phyloP scores from a whole-genome alignment of 1,140 invertebrate genomes.

The Drosophila willistoni region DNA sequence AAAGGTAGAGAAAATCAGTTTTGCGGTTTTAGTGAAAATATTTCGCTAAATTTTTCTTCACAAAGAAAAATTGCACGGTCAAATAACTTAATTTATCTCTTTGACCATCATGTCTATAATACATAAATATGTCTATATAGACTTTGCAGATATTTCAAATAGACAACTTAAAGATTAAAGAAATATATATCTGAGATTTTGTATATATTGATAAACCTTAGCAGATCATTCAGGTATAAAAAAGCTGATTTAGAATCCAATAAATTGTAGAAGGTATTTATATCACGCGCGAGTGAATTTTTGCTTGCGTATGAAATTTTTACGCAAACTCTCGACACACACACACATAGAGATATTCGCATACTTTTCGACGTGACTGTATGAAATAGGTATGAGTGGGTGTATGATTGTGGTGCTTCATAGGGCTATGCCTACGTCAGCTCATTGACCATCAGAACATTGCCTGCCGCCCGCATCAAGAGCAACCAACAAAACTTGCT shows the following conservation, averaged over 20 bases:
- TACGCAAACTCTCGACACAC: neutral
- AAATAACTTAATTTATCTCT: too few species aligned
- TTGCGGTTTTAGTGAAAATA: neutral
- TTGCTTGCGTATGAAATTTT: slow-evolving; percentile 15
- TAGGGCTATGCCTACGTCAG: slow-evolving; percentile 7
- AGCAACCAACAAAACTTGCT: slow-evolving; percentile 2
- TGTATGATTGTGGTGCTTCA: neutral
- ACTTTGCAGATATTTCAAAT: too few species aligned
- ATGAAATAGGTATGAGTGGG: neutral
- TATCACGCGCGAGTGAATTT: slow-evolving; percentile 7
- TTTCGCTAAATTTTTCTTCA: neutral
- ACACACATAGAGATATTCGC: neutral
- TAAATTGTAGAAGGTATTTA: neutral
- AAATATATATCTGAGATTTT: too few species aligned
- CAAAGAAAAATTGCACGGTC: too few species aligned
- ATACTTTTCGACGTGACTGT: slow-evolving; percentile 17
- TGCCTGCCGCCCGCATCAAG: neutral
- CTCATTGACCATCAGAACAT: slow-evolving; percentile 7
- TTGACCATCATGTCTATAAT: too few species aligned
- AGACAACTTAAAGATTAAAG: too few species aligned
- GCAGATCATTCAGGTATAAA: slow-evolving; percentile 3
- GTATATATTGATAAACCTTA: too few species aligned
- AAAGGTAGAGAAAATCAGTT: slow-evolving; percentile 8
- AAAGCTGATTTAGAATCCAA: neutral
- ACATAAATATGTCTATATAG: too few species aligned